Percentiles rank a stretch among this genome's conserved stretches.
Evolutionary conservation across 2,113 vertebrate genomes (phyloP).

Genomic region (Phodopus roborovskii): DNA sequence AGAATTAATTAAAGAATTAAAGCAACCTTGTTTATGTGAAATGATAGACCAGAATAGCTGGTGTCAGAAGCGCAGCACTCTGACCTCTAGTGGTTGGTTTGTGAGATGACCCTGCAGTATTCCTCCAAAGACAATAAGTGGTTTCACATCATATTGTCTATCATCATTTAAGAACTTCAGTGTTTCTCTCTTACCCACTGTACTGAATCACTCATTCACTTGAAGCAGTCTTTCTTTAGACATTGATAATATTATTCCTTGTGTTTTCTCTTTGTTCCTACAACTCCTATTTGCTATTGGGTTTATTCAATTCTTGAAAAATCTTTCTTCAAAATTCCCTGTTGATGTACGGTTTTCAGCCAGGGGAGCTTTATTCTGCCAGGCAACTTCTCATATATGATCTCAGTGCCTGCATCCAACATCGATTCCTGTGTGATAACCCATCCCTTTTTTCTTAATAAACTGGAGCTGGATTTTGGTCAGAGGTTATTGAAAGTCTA

Average conservation of each 20-base stretch:
- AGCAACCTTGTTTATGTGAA: neutral
- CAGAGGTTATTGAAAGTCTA: neutral
- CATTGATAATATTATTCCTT: neutral
- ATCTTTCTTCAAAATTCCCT: conserved; percentile 3
- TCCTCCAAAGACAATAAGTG: neutral
- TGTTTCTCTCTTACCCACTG: neutral
- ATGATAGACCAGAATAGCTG: neutral
- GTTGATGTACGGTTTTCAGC: neutral
- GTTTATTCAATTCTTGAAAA: conserved; percentile 16
- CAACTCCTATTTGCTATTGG: conserved; percentile 19
- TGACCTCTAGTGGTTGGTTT: conserved; percentile 75
- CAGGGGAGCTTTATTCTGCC: conserved; percentile 18
- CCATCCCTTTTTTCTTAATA: neutral
- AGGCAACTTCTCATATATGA: neutral
- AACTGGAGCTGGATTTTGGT: conserved; percentile 18
- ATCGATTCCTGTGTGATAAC: neutral
- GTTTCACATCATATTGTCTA: neutral
- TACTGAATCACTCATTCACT: neutral
- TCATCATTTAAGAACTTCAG: neutral
- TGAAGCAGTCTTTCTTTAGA: neutral
- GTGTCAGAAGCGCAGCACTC: conserved; percentile 7
- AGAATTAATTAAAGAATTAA: conserved; percentile 24
- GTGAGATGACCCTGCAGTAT: neutral
- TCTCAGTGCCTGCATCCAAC: neutral
- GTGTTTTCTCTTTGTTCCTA: too few species aligned